A percentile compares a stretch with the other conserved stretches of the same genome.
phyloP scores from a whole-genome alignment of 2,888 invertebrate genomes.

The Lampropteryx suffumata region DNA sequence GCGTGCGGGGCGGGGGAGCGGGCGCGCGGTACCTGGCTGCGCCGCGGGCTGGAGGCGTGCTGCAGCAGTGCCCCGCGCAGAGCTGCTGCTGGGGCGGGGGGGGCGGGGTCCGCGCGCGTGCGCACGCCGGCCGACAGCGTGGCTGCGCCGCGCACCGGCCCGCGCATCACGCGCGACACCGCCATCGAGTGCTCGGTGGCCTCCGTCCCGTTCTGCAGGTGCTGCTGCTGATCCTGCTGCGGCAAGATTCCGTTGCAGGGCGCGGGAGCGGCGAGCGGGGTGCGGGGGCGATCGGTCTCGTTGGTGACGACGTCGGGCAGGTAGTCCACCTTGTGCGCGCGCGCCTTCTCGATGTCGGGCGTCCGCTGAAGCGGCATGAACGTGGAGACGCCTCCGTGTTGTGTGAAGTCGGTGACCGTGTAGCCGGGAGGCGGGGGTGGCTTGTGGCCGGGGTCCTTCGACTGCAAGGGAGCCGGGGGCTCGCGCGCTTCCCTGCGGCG shows the following conservation, averaged over 20 bases:
- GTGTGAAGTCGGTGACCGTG: conserved; percentile 76
- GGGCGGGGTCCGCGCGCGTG: conserved; percentile 77
- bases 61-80: conserved; percentile 79
- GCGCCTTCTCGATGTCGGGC: conserved; percentile 76
- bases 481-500: conserved; percentile 46
- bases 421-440: conserved; percentile 61
- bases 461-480: conserved; percentile 42
- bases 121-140: conserved; percentile 84
- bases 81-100: conserved; percentile 65
- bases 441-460: conserved; percentile 35
- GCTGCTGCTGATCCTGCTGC: conserved; percentile 36
- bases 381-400: conserved; percentile 64
- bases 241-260: conserved; percentile 51
- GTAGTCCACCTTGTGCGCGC: conserved; percentile 73
- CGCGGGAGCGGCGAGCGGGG: conserved; percentile 34
- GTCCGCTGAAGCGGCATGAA: conserved; percentile 77
- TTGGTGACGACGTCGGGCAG: conserved; percentile 76
- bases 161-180: conserved; percentile 88
- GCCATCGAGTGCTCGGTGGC: conserved; percentile 84
- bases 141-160: conserved; percentile 88
- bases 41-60: conserved; percentile 44
- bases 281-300: conserved; percentile 52
- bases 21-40: conserved; percentile 35
- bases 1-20: conserved; percentile 54
- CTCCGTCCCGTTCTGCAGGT: conserved; percentile 53